Base-by-base conservation (phyloP, 2,888 invertebrate species). In the Mimumesa dahlbomi region DNA sequence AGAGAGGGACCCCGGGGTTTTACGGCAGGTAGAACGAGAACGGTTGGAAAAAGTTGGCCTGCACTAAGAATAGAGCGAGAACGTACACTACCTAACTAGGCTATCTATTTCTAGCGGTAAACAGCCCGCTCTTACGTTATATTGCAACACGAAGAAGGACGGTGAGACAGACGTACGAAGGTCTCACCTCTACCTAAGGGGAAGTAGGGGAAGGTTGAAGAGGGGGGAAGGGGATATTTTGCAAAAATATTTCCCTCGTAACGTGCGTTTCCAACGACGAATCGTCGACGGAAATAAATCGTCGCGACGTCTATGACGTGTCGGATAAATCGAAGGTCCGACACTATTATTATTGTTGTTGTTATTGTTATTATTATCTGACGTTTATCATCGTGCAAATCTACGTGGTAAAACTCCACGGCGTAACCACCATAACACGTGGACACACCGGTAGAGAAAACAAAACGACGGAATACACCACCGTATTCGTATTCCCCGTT, bases 91-190 rank as follows among this genome's bases (percentile, higher is more conserved):
- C 82, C 82, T 76, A 82, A 82, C 81, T 82, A 75, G 82, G 82
- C 79, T 82, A 82, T 82, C 82, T 82, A 82, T 82, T 82, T 81
- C 82, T 82, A 82, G 82, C 79, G 38, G 65, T 75, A 75, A 75
- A 77, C 69, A 65, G 58, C 63, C 38, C 45, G 64, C 58, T 76
- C 69, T 71, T 79, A 79, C 71, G 75, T 52, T 69, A n/a, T n/a
- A 58, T 79, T 79, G 68, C 78, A 61, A 76, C 76, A 79, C 63
- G 54, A 53, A 66, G 78, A 78, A 79, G 78, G 73, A 71, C 78
- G 76, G 58, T 53, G 73, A 45, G 52, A 71, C 67, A 68, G 67
- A 69, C 73, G 66, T 49, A 34, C 77, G 75, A 77, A 77, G 77
- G 75, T 74, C 78, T 75, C 78, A n/a, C n/a, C n/a, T n/a, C n/a